These are phyloP conservation scores for Actinemys pallida DNA, from an alignment of 2,113 vertebrate species.

Conservation along the genomic window DNA sequence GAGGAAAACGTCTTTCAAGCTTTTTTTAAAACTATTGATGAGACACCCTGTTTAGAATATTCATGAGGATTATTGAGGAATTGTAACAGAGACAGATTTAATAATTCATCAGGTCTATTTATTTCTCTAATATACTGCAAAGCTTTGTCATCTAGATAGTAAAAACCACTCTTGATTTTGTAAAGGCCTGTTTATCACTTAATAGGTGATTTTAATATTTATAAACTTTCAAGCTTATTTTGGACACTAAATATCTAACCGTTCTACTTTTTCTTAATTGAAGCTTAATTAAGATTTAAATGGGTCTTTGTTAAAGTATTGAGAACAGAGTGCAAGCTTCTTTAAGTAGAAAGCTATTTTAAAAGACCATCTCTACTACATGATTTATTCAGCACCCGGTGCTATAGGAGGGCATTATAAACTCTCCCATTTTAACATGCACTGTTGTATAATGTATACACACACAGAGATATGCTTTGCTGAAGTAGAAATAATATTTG, in stretches of 20 bases:
- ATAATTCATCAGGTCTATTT: constrained; percentile 72
- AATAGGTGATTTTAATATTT: constrained; percentile 66
- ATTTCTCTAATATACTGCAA: constrained; percentile 69
- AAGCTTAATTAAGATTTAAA: background rate
- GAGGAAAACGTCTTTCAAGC: background rate
- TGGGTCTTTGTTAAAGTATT: background rate
- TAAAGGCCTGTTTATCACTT: constrained; percentile 45
- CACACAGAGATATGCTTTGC: background rate
- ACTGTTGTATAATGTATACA: background rate
- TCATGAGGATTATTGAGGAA: constrained; percentile 30
- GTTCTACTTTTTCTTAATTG: background rate
- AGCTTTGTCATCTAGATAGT: constrained; percentile 31
- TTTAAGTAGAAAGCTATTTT: background rate
- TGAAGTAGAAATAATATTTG: background rate
- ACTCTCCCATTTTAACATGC: background rate
- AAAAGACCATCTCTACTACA: background rate
- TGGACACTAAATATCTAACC: background rate
- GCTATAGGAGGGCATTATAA: background rate
- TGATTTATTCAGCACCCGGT: background rate
- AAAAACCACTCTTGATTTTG: constrained; percentile 29
- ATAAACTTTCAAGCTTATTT: constrained; percentile 5
- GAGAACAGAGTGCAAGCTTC: background rate
- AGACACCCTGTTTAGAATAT: constrained; percentile 38
- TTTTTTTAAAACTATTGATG: background rate
- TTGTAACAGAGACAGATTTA: constrained; percentile 62